Conservation (phyloP, 2,113 vertebrate genomes). For the Muntiacus reevesi region DNA sequence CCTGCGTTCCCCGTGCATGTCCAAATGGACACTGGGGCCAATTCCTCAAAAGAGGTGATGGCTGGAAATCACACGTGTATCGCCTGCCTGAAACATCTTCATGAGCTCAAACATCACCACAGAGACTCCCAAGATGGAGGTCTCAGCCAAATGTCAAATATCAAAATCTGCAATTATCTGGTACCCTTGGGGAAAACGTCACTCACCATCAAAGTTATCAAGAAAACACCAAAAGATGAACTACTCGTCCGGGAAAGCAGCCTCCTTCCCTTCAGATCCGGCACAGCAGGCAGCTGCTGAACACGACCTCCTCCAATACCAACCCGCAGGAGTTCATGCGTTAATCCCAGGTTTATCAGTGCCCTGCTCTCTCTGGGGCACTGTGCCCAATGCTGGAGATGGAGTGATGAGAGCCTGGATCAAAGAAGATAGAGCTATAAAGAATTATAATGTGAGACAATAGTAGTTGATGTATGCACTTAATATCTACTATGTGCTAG, state of each 20-base stretch:
- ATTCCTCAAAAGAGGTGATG: background rate
- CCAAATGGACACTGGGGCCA: background rate
- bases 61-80: background rate
- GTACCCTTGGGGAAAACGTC: background rate
- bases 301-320: background rate
- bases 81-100: background rate
- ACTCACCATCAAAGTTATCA: background rate
- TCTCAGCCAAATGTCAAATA: background rate
- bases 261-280: background rate
- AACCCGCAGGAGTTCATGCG: background rate
- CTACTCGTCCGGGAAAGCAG: background rate
- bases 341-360: background rate
- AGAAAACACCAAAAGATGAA: background rate
- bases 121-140: background rate
- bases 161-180: background rate
- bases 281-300: background rate
- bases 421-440: background rate
- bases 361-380: background rate
- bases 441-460: background rate
- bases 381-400: background rate
- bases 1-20: accelerated
- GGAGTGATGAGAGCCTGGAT: background rate
- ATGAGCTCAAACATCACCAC: background rate
- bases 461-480: background rate
- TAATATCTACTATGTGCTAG: background rate